Evolutionary conservation across 1,140 invertebrate species (phyloP), one percentile per base, ranked within the genome.

Genomic region (Apocrypta bakeri): DNA sequence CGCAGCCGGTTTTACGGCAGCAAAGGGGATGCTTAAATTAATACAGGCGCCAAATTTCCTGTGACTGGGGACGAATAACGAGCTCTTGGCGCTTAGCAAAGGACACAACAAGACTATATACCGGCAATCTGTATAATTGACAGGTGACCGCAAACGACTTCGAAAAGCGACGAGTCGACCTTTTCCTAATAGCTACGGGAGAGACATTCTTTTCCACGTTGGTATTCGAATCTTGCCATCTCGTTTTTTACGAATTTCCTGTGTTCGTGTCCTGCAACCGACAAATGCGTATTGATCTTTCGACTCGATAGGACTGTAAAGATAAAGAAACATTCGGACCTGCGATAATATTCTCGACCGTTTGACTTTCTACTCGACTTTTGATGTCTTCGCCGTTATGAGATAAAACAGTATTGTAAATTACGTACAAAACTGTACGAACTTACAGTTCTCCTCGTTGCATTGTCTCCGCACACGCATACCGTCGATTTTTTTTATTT

Each of bases 31-130:
- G 48, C 14, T 56, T 56, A n/a, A 56, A 56, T 56, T 72, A 61
- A 63, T 79, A 79, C 25, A 61, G 71, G 25, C 61, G 61, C 71
- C 63, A 64, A 80, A 73, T 73, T 72, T 73, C 56, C 48, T 31
- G 69, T 6, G 48, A 21, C 48, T 56, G 14, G 27, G 63, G 31
- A 12, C 69, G 29, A 72, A 42, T 63, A 63, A 72, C 61, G 25
- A 81, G 66, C 61, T 3, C 7, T 66, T 66, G 7, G 14, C 77
- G 9, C 14, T n/a, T 11, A 25, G 29, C 56, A 66, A 24, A n/a
- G 7, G 31, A 40, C 48, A 56, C 21, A 14, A 69, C 76, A 14
- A 71, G 27, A 8, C 27, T 1, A 29, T 25, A 12, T n/a, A n/a
- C n/a, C 63, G n/a, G 63, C 11, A 3, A 9, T 37, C 33, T 37